A percentile compares a stretch with the other conserved stretches of the same genome.
These are phyloP conservation scores for Atherinomorus stipes DNA, from an alignment of 2,113 vertebrate species.

Conservation along the genomic window DNA sequence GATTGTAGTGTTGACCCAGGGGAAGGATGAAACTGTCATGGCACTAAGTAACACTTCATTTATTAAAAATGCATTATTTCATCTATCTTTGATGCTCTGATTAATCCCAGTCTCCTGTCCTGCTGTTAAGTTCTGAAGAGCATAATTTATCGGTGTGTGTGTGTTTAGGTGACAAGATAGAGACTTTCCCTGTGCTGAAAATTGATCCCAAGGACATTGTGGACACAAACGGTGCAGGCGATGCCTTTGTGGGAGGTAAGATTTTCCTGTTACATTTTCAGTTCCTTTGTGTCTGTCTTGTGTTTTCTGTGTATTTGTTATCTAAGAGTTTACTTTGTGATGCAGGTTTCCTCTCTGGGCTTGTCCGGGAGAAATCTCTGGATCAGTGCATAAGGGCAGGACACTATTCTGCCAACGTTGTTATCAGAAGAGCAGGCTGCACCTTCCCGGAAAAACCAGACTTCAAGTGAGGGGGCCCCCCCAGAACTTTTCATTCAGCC, in stretches of 20 bases:
- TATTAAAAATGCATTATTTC: too few relatives aligned
- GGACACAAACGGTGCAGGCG: conserved; percentile 97
- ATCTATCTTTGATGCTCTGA: background rate
- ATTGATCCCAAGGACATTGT: conserved; percentile 94
- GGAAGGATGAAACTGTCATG: conserved; percentile 90
- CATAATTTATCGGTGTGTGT: conserved; percentile 46
- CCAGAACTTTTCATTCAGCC: conserved; percentile 27
- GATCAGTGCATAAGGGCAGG: conserved; percentile 91
- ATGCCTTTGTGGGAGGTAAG: conserved; percentile 98
- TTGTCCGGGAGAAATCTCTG: conserved; percentile 90
- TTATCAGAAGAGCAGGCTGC: conserved; percentile 92
- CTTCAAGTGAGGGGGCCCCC: conserved; percentile 86
- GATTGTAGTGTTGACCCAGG: conserved; percentile 94
- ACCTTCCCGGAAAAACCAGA: conserved; percentile 96
- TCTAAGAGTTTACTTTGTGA: background rate
- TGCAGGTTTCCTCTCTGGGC: conserved; percentile 93
- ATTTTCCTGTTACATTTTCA: background rate
- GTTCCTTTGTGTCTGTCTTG: background rate
- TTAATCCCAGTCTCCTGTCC: background rate
- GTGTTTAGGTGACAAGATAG: conserved; percentile 84
- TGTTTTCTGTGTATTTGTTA: conserved; percentile 9
- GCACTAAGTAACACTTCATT: conserved; percentile 81
- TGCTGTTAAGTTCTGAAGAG: background rate
- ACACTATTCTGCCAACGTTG: conserved; percentile 94
- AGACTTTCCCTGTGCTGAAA: conserved; percentile 88